Conservation (phyloP, 2,888 invertebrate genomes). For the Luperina nickerlii region DNA sequence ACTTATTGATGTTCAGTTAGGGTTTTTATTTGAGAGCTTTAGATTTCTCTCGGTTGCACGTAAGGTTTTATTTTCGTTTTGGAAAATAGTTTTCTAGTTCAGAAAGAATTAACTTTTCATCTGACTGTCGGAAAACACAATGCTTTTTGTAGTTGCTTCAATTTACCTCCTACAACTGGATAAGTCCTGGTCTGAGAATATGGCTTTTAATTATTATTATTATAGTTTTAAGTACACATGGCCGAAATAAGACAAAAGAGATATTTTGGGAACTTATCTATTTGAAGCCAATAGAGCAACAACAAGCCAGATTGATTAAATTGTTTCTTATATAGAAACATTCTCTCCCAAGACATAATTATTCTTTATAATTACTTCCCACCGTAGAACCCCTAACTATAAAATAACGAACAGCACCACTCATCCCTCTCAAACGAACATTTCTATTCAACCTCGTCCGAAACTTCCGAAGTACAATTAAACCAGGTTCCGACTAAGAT, state of each 20-base stretch:
- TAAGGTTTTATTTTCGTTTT: background rate
- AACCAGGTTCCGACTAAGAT: constrained; percentile 59
- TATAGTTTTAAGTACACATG: background rate
- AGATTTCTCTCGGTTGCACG: constrained; percentile 14
- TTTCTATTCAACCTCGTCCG: constrained; percentile 41
- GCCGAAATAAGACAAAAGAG: background rate
- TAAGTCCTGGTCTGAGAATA: no score
- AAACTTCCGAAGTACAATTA: constrained; percentile 61
- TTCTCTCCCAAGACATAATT: constrained; percentile 17
- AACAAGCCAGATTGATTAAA: background rate
- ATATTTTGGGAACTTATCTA: background rate
- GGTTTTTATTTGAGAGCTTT: constrained; percentile 51
- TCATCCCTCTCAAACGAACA: constrained; percentile 34
- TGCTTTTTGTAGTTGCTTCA: background rate
- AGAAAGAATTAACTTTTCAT: fast-evolving
- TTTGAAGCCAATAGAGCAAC: background rate
- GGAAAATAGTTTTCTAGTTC: background rate
- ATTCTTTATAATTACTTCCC: constrained; percentile 42
- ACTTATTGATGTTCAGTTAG: constrained; percentile 59
- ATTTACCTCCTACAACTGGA: background rate
- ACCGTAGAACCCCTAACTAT: constrained; percentile 33
- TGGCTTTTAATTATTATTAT: background rate
- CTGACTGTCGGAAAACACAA: background rate
- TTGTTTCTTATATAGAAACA: constrained; percentile 1
- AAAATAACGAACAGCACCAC: constrained; percentile 40